Evolutionary conservation across 2,797 vertebrate species (phyloP).

Genomic region (Peromyscus eremicus): DNA sequence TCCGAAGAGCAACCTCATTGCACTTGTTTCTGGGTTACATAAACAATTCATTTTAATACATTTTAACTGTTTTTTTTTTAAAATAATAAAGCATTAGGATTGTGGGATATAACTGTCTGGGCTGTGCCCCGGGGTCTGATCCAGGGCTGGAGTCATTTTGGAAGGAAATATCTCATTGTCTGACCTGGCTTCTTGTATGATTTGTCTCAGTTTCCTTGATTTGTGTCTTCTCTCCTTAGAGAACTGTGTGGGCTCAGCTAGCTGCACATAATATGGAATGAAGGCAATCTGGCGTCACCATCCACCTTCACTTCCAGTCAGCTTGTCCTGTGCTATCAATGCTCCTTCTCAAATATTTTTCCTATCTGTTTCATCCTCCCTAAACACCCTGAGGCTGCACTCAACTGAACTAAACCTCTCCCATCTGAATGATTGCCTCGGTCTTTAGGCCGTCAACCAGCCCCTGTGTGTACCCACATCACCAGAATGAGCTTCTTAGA

Average conservation of each 20-base stretch:
- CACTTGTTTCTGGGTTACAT: conserved; percentile 37
- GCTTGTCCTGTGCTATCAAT: background rate
- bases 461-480: background rate
- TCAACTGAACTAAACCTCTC: background rate
- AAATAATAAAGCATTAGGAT: conserved; percentile 16
- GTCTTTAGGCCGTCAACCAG: background rate
- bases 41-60: conserved; percentile 27
- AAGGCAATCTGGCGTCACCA: background rate
- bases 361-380: background rate
- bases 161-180: background rate
- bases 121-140: background rate
- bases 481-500: background rate
- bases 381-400: background rate
- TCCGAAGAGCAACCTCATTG: background rate
- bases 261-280: background rate
- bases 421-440: background rate
- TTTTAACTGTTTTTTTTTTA: background rate
- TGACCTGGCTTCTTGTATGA: background rate
- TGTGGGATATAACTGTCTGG: background rate
- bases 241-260: background rate
- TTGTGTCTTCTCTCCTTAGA: background rate
- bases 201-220: background rate
- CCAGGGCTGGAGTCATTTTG: background rate
- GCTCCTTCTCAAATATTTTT: conserved; percentile 50
- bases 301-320: background rate